Base-by-base conservation (phyloP, 92 coral and sea anemone genomes). In the Epizoanthus rinbou region DNA sequence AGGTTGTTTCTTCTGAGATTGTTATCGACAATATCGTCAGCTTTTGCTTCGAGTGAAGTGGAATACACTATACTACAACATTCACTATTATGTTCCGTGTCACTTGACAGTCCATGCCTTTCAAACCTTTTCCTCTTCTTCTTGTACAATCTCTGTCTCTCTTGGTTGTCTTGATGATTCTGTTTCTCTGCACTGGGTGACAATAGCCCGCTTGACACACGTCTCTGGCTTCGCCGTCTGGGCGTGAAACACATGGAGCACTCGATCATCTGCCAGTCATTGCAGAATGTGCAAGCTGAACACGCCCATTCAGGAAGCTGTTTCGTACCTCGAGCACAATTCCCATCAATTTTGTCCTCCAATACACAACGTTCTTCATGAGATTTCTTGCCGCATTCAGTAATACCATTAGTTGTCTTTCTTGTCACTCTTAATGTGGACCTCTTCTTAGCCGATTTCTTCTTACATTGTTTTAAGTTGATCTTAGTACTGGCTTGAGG, bases 201-300 rank as follows among this genome's bases (percentile, higher is more conserved):
- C 19, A 57, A 16, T 71, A 57, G 47, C 23, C 68, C 62, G 45
- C 84, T 86, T 11, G 70, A 59, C 16, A 81, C 62, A 7, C 58
- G 76, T 57, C 97, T 85, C 87, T 88, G 88, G 75, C 97, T 93
- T 16, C 94, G 90, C 50, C 97, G 66, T 67, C 92, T 84, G 24
- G 97, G 97, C 57, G 94, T 93, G 65, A 93, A 54, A 67, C 97
- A 93, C 19, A 93, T 25, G 15, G 92, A 90, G 67, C 97, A 93
- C 73, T 93, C 97, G 52, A 88, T 93, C 89, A 93, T 79, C 82
- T 88, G 88, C 41, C 89, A 86, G 65, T 90, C 86, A 84, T 93
- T 93, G 50, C 71, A 64, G 6, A 93, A 80, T 39, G 97, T 93
- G 58, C 97, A 93, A 23, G 87, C 88, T 0, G 90, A 70, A 59